Percentiles rank a stretch among this genome's conserved stretches.
These are phyloP conservation scores for Tetramorium bicarinatum DNA, from an alignment of 2,888 invertebrate genomes.

Conservation along the genomic window DNA sequence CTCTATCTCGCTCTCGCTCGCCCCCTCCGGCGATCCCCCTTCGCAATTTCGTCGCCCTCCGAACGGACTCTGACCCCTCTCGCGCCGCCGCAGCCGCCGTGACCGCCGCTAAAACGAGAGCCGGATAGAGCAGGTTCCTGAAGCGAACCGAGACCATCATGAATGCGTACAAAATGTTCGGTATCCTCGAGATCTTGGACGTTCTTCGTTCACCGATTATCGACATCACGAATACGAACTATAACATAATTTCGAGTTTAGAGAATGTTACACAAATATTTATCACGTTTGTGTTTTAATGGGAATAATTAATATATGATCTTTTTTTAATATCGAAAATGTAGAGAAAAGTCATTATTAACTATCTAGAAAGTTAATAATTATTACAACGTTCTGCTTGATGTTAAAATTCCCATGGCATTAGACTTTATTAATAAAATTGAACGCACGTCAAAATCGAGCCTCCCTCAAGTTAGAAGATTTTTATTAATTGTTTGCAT, in stretches of 20 bases:
- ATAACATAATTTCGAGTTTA: background rate
- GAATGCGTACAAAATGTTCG: slow-evolving; percentile 30
- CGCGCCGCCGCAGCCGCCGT: slow-evolving; percentile 74
- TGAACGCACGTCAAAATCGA: background rate
- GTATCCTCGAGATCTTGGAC: background rate
- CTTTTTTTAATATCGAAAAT: background rate
- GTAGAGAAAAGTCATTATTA: background rate
- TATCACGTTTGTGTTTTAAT: background rate
- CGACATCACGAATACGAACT: background rate
- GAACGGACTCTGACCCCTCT: slow-evolving; percentile 79
- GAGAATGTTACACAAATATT: background rate
- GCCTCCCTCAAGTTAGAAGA: background rate
- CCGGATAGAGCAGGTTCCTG: slow-evolving; percentile 65
- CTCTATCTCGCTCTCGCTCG: slow-evolving; percentile 58
- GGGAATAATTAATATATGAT: background rate
- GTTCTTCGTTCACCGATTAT: background rate
- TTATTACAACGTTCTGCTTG: background rate
- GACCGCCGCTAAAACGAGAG: slow-evolving; percentile 72
- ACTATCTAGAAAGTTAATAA: background rate
- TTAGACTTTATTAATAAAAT: slow-evolving; percentile 2
- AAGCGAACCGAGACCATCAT: slow-evolving; percentile 48
- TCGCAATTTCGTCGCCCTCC: slow-evolving; percentile 76
- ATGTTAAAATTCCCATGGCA: background rate
- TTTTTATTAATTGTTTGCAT: slow-evolving; percentile 3
- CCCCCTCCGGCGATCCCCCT: slow-evolving; percentile 77